Evolutionary conservation across 2,888 invertebrate genomes (phyloP).

Genomic region (Bellardia bayeri): DNA sequence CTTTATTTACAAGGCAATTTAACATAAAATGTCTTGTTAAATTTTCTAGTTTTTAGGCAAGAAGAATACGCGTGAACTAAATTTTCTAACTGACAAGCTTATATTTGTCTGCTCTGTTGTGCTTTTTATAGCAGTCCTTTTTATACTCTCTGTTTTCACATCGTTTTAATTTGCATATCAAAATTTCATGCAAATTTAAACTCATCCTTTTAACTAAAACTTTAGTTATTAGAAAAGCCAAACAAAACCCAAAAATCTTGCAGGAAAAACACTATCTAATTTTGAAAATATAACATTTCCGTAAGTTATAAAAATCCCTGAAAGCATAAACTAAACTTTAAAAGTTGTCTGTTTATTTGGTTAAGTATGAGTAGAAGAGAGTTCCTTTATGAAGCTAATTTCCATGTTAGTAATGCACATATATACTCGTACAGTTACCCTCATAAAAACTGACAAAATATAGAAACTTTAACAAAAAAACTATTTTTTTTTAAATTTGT

Average conservation of each 20-base stretch:
- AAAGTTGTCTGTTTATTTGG: not conserved
- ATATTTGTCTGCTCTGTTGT: not conserved
- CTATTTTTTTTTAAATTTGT: not conserved
- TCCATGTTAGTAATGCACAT: slow-evolving; percentile 19
- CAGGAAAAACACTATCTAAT: slow-evolving; percentile 9
- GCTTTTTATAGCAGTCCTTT: not conserved
- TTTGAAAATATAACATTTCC: slow-evolving; percentile 33
- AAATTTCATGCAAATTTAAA: slow-evolving; percentile 20
- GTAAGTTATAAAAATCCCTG: slow-evolving; percentile 8
- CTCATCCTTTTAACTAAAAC: slow-evolving; percentile 2
- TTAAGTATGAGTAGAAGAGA: not conserved
- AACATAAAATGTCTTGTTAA: not conserved
- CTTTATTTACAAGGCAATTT: not conserved
- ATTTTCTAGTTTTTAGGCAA: not conserved
- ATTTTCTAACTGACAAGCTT: not conserved
- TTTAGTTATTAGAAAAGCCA: not conserved
- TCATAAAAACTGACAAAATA: slow-evolving; percentile 3
- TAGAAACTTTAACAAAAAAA: slow-evolving; percentile 1
- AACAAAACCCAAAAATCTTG: not conserved
- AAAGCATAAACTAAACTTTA: slow-evolving; percentile 18
- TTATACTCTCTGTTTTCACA: not conserved
- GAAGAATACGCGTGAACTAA: not conserved
- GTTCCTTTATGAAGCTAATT: slow-evolving; percentile 5
- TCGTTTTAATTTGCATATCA: not conserved
- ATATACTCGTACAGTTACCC: not conserved